Base-by-base conservation (phyloP, 2,113 vertebrate species). In the Anarhynchus alexandrinus region DNA sequence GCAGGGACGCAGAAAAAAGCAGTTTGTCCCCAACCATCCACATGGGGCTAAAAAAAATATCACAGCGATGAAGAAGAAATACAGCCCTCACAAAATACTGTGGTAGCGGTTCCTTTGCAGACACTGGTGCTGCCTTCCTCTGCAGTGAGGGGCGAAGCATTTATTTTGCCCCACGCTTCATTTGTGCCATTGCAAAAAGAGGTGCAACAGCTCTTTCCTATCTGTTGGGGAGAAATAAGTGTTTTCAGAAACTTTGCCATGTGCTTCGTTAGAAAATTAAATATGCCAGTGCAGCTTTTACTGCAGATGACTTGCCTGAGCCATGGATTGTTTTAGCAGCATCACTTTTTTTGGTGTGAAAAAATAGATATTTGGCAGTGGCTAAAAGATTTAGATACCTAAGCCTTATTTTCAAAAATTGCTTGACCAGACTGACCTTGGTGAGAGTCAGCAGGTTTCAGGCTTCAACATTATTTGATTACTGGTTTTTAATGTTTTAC, bases 1-100 rank as follows among this genome's bases (percentile, higher is more conserved):
- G 9, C 2, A 0, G 32, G 36, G 11, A 29, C 0, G 1, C 15
- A 42, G 47, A 11, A 51, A 36, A 67, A 36, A 30, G 29, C 16
- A 59, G 16, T 66, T 62, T 32, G 62, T 36, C 52, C 55, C n/a
- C 8, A 5, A 13, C 8, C 36, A 74, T 12, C 23, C 51, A 22
- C 34, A 18, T 2, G 1, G 32, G 11, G 57, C 22, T 54, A 6
- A 30, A 42, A 42, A 76, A 25, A 49, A 17, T 34, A 15, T 12
- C 18, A 38, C 3, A 3, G 43, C 16, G 8, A 38, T 4, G 22
- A 81, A 57, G 23, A 47, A 58, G 32, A 61, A 81, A 38, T 20
- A 19, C 11, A 88, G 34, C 40, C 5, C 27, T 26, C 29, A 22
- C 40, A 54, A 82, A 76, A 54, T 9, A 19, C 29, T 32, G 9